Evolutionary conservation across 1,140 invertebrate species (phyloP), one percentile per base, ranked within the genome.

Genomic region (Ceratitis capitata): DNA sequence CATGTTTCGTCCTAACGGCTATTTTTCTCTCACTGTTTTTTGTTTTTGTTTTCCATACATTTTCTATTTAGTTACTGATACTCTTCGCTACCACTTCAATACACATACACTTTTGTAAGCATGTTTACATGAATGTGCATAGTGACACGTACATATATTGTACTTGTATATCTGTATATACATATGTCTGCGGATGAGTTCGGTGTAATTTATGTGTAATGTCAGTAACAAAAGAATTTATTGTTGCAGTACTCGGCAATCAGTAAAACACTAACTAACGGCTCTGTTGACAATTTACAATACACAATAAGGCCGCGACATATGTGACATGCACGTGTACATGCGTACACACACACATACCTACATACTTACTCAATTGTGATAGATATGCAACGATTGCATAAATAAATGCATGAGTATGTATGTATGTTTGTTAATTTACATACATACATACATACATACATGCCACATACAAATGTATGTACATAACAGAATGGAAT

Each of bases 251-350:
- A 45, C 19, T n/a, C 69, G 42, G 69, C 39, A 78, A 78, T 78
- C 69, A 78, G 39, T 39, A 78, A 56, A 56, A 78, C 69, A 78
- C 69, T 78, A 78, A 78, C 69, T 78, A 78, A 78, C 69, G 69
- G n/a, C 69, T 42, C 39, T 78, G 69, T 45, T 45, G 69, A 78
- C 69, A 78, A 78, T 78, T 78, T 78, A 78, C 69, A 78, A 78
- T 78, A 78, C 69, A 78, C 69, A 78, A 78, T 78, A 78, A 78
- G 69, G 69, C 69, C 69, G 69, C 69, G 69, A 45, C 35, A 23
- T 47, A 12, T 78, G n/a, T 69, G 58, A 61, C 29, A 35, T 16
- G 61, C 61, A 69, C 9, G 14, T 3, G 29, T 61, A 32, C 5
- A 26, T 32, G 29, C n/a, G 23, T 23, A 69, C 61, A 69, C 6